Percentiles rank a stretch among this genome's conserved stretches.
phyloP scores from a whole-genome alignment of 2,888 invertebrate genomes.

The Pemphredon lugubris region DNA sequence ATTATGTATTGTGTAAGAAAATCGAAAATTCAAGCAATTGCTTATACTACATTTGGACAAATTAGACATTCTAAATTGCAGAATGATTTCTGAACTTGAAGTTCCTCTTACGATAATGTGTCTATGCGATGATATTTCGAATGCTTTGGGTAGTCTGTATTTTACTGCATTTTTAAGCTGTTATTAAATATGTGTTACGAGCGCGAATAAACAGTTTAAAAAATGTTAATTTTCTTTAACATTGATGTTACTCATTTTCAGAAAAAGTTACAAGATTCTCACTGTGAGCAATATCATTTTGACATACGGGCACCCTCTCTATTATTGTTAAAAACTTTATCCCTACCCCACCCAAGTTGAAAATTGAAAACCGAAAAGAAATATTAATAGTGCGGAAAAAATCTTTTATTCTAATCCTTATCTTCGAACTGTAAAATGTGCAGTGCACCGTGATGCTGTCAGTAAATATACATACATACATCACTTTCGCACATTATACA shows the following conservation, averaged over 20 bases:
- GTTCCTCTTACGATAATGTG: conserved; percentile 31
- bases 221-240: conserved; percentile 29
- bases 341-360: no score
- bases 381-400: no score
- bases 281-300: no score
- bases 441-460: no score
- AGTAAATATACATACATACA: no score
- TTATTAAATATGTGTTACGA: conserved; percentile 1
- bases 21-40: neutral
- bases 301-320: no score
- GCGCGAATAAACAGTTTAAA: conserved; percentile 3
- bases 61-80: conserved; percentile 13
- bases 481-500: no score
- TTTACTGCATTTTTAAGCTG: conserved; percentile 8
- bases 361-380: no score
- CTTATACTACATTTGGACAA: conserved; percentile 21
- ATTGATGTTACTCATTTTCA: neutral
- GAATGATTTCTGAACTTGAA: conserved; percentile 28
- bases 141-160: conserved; percentile 29
- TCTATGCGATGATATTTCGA: conserved; percentile 7
- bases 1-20: conserved; percentile 4
- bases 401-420: no score
- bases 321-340: no score
- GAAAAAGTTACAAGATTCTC: no score
- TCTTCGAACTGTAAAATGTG: no score